Conservation (phyloP, 2,797 vertebrate species). For the Eulemur coronatus region DNA sequence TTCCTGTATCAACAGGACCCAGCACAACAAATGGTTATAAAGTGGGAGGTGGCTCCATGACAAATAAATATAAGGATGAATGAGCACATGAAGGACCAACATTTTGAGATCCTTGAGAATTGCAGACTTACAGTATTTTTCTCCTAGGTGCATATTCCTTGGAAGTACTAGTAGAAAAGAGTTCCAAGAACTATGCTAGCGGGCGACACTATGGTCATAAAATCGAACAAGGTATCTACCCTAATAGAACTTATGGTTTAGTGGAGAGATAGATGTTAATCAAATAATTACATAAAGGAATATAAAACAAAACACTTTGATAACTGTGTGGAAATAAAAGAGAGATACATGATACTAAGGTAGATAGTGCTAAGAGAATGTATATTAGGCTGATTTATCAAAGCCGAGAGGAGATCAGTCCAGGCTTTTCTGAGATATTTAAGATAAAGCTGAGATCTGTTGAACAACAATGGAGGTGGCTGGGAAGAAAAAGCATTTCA, state of each 20-base stretch:
- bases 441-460: neutral
- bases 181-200: neutral
- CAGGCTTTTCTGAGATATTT: neutral
- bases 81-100: neutral
- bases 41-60: neutral
- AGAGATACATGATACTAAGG: neutral
- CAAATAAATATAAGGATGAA: neutral
- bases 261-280: neutral
- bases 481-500: neutral
- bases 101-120: neutral
- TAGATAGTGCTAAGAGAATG: neutral
- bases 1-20: neutral
- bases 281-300: neutral
- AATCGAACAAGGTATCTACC: neutral
- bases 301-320: neutral
- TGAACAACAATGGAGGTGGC: neutral
- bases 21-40: neutral
- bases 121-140: neutral
- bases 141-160: neutral
- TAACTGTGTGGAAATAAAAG: neutral
- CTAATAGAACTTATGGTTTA: neutral
- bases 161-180: neutral
- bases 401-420: neutral
- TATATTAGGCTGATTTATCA: neutral
- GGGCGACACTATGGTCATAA: neutral